These are phyloP conservation scores for Sternotherus odoratus DNA, from an alignment of 2,797 vertebrate species.

Conservation along the genomic window DNA sequence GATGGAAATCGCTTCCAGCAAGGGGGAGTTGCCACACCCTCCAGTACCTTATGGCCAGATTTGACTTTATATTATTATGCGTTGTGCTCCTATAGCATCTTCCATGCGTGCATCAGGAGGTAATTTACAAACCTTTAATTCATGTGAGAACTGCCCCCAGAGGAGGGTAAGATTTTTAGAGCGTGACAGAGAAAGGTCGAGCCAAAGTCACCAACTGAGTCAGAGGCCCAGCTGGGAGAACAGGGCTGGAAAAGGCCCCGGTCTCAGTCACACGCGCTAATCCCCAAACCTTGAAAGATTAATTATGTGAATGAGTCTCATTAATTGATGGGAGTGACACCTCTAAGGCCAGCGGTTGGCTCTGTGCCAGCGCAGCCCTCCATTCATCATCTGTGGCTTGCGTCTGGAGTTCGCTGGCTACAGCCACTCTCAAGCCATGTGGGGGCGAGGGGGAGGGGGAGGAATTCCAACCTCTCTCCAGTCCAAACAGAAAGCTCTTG, in stretches of 20 bases:
- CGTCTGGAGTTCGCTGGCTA: neutral
- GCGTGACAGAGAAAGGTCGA: neutral
- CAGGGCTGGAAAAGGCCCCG: neutral
- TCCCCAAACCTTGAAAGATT: neutral
- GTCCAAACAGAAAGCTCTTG: too few relatives aligned
- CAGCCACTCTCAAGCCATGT: neutral
- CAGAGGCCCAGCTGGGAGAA: neutral
- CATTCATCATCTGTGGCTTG: neutral
- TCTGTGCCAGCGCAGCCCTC: neutral
- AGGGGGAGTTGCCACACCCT: rapidly evolving
- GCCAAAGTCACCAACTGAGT: neutral
- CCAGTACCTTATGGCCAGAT: neutral
- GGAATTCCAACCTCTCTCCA: neutral
- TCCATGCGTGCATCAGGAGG: neutral
- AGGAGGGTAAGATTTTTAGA: rapidly evolving
- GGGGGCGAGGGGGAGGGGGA: neutral
- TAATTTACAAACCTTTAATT: neutral
- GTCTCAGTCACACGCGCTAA: neutral
- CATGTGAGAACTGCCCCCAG: neutral
- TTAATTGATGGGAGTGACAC: neutral
- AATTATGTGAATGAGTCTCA: neutral
- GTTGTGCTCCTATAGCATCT: neutral
- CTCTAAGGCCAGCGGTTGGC: neutral
- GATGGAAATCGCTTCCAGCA: neutral
- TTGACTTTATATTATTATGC: neutral